These are phyloP conservation scores for Folsomia manolachei DNA, from an alignment of 2,888 invertebrate species.

Conservation along the genomic window DNA sequence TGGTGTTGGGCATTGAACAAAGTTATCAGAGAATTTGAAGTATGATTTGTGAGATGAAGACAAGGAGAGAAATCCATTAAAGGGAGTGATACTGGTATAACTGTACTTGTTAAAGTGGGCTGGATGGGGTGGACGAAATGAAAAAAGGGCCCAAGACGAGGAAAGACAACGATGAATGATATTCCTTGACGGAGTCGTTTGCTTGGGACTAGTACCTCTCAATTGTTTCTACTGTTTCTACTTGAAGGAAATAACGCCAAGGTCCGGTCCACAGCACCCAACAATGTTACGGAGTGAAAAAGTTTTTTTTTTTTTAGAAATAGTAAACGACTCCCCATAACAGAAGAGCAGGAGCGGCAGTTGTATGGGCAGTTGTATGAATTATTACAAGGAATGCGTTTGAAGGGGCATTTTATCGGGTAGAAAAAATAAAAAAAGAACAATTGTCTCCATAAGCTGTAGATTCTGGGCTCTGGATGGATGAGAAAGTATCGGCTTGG, in stretches of 20 bases:
- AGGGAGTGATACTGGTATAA: background rate
- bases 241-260: constrained; percentile 14
- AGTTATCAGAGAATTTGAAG: constrained; percentile 7
- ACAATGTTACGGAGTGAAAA: constrained; percentile 27
- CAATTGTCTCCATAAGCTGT: constrained; percentile 39
- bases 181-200: constrained; percentile 9
- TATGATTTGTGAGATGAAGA: constrained; percentile 42
- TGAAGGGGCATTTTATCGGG: constrained; percentile 47
- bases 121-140: constrained; percentile 15
- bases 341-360: constrained; percentile 22
- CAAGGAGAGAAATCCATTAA: constrained; percentile 42
- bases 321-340: constrained; percentile 29
- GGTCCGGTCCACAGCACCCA: constrained; percentile 20
- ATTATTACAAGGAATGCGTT: constrained; percentile 49
- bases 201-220: constrained; percentile 5
- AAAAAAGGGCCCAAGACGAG: constrained; percentile 13
- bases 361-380: constrained; percentile 35
- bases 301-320: constrained; percentile 36
- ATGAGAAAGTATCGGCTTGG: constrained; percentile 5
- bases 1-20: constrained; percentile 3
- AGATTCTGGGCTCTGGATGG: background rate
- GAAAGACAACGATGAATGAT: constrained; percentile 15
- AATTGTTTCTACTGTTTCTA: constrained; percentile 7
- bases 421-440: constrained; percentile 47
- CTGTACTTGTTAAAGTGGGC: constrained; percentile 3